These are phyloP conservation scores for Anthophora plumipes DNA, from an alignment of 2,888 invertebrate species.

Conservation along the genomic window DNA sequence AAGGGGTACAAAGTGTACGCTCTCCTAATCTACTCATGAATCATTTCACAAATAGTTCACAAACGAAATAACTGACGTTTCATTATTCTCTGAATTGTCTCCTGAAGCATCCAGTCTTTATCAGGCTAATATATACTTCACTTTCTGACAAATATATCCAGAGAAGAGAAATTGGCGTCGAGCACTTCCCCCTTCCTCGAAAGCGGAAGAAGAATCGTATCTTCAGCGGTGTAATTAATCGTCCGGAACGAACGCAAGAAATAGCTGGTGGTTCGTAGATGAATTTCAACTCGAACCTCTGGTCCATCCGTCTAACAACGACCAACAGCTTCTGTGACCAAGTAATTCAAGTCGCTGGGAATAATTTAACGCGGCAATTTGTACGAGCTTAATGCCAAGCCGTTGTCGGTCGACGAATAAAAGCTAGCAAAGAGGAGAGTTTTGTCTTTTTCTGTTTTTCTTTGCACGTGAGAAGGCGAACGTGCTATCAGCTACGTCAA, in stretches of 20 bases:
- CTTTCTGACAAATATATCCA: too few species aligned
- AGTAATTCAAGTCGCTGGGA: background rate
- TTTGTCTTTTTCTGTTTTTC: too few species aligned
- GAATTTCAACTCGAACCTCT: conserved; percentile 11
- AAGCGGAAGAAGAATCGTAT: background rate
- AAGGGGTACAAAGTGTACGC: too few species aligned
- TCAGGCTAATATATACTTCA: too few species aligned
- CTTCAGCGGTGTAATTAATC: conserved; percentile 38
- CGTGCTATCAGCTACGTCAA: background rate
- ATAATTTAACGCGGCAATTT: conserved; percentile 43
- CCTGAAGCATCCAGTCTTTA: too few species aligned
- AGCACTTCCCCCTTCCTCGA: too few species aligned
- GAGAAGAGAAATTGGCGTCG: too few species aligned
- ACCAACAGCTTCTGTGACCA: background rate
- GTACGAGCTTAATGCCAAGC: conserved; percentile 8
- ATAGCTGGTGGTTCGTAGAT: conserved; percentile 3
- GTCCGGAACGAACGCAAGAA: background rate
- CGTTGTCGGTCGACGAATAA: conserved; percentile 35
- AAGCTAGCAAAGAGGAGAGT: background rate
- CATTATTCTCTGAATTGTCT: too few species aligned
- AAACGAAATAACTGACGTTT: too few species aligned
- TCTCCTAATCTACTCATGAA: too few species aligned
- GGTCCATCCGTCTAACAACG: background rate
- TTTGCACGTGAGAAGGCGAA: background rate
- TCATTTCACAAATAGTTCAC: too few species aligned